Base-by-base conservation (phyloP, 1,140 invertebrate species). In the Dreissena rostriformis region DNA sequence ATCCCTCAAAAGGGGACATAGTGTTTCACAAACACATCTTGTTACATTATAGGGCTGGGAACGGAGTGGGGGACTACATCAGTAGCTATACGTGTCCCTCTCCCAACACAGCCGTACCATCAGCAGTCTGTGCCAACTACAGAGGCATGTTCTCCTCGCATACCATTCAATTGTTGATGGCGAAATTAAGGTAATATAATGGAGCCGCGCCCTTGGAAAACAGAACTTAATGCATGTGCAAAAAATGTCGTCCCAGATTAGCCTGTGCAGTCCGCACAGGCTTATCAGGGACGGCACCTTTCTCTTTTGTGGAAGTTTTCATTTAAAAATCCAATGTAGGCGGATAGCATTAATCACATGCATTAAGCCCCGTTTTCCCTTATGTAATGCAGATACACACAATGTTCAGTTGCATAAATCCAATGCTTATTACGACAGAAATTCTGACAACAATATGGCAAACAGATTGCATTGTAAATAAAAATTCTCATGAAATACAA, bases 71-170 rank as follows among this genome's bases (percentile, higher is more conserved):
- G 8, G 39, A 39, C 39, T 39, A 39, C 39, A 39, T 39, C 39
- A 61, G 57, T 12, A 79, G 77, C 15, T 86, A 73, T 39, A 71
- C 39, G 5, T 77, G 78, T 51, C 77, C 65, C 66, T 29, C 39
- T 61, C 85, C 84, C 7, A 74, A 51, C 17, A 28, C 8, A 53
- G 26, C 63, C 22, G 29, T 79, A 19, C 49, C 57, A 10, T 39
- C 17, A 24, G 77, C 76, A 85, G 76, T 84, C 57, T 76, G 49
- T 73, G 76, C 73, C 12, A 83, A 75, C 26, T 86, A 63, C 49
- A 72, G 55, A 22, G 88, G 90, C 12, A 87, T 88, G 29, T 82
- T 89, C 63, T 79, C 82, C 0, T 70, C 88, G 61, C 39, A 28
- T 5, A 85, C 87, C 61, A 78, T 87, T 11, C 68, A 84, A 6